Percentiles rank a stretch among this genome's conserved stretches.
phyloP scores from a whole-genome alignment of 2,797 vertebrate species.

The Glyptemys insculpta region DNA sequence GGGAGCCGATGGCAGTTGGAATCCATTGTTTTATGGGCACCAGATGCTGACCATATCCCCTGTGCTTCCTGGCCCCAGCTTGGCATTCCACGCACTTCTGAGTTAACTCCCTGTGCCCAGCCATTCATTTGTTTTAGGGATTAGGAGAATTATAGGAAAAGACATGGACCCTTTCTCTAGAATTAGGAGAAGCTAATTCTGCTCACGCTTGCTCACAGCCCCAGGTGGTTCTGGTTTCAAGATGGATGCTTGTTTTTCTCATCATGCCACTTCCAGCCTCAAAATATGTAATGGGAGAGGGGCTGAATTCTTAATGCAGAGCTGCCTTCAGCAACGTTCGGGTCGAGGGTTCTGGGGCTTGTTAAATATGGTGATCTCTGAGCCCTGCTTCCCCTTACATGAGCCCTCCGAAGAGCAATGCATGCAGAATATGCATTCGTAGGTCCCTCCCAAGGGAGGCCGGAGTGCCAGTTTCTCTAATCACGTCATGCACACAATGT shows the following conservation, averaged over 20 bases:
- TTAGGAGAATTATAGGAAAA: background rate
- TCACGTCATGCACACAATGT: background rate
- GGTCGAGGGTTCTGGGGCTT: background rate
- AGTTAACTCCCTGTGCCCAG: background rate
- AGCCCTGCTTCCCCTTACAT: background rate
- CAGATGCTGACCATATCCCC: background rate
- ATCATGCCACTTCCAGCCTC: background rate
- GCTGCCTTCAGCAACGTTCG: background rate
- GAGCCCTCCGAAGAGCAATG: background rate
- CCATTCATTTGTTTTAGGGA: rapidly evolving
- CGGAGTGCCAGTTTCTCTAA: background rate
- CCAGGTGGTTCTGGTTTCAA: background rate
- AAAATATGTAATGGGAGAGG: background rate
- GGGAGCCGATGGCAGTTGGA: background rate
- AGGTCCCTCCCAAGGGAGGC: background rate
- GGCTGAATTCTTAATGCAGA: background rate
- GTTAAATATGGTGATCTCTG: background rate
- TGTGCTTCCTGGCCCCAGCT: rapidly evolving
- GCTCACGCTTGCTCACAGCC: background rate
- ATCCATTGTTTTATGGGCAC: rapidly evolving
- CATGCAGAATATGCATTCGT: background rate
- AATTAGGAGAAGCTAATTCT: background rate
- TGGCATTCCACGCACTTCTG: background rate
- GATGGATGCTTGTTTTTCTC: background rate
- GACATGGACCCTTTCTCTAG: background rate